These are phyloP conservation scores for Dipodomys ordii DNA, from an alignment of 2,113 vertebrate species.

Conservation along the genomic window DNA sequence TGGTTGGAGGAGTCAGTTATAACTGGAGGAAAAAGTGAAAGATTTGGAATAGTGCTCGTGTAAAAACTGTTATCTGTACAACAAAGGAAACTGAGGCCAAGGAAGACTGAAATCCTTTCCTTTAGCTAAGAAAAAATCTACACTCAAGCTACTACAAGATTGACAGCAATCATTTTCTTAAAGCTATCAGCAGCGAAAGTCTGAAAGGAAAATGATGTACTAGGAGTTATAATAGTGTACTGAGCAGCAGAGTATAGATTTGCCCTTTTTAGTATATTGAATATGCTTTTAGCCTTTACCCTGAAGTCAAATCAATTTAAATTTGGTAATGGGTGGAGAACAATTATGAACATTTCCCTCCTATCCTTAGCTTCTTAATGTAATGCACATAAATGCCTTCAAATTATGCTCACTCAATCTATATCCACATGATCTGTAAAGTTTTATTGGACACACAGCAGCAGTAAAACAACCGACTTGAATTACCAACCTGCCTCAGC, in stretches of 20 bases:
- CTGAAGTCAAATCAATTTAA: constrained; percentile 67
- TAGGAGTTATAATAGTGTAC: constrained; percentile 28
- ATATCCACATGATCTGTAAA: constrained; percentile 6
- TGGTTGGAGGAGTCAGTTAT: background rate
- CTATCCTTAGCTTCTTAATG: constrained; percentile 13
- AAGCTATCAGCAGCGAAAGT: constrained; percentile 45
- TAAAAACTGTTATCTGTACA: background rate
- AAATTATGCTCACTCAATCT: constrained; percentile 55
- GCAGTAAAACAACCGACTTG: constrained; percentile 33
- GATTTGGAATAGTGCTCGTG: background rate
- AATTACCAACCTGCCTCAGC: background rate
- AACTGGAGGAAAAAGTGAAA: background rate
- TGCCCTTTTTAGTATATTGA: constrained; percentile 62
- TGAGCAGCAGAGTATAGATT: constrained; percentile 58
- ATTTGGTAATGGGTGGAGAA: constrained; percentile 37
- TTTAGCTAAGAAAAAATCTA: background rate
- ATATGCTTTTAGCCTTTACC: constrained; percentile 59
- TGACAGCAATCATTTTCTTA: constrained; percentile 54
- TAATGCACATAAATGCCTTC: constrained; percentile 16
- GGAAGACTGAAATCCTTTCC: background rate
- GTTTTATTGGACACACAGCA: constrained; percentile 1
- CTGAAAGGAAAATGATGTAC: constrained; percentile 52
- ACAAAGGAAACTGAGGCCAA: constrained; percentile 16
- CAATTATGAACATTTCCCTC: constrained; percentile 52
- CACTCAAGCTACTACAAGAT: constrained; percentile 27